These are phyloP conservation scores for Polyergus mexicanus DNA, from an alignment of 1,140 invertebrate genomes.

Conservation along the genomic window DNA sequence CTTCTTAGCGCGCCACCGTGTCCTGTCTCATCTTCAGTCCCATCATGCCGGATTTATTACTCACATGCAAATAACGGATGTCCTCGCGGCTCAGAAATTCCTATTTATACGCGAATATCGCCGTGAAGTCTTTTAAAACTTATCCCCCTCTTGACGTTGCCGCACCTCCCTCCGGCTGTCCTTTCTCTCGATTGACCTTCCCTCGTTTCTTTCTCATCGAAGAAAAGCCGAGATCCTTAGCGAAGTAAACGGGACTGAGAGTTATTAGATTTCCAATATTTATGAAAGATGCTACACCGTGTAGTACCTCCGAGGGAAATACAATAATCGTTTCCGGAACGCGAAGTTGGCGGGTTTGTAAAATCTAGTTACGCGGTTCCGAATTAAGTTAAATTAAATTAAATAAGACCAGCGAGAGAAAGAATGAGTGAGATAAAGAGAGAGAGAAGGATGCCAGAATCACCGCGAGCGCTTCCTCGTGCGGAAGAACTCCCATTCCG, in stretches of 20 bases:
- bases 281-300: constrained; percentile 25
- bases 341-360: constrained; percentile 58
- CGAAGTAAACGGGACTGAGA: constrained; percentile 28
- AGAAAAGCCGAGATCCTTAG: constrained; percentile 38
- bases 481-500: constrained; percentile 58
- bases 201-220: constrained; percentile 7
- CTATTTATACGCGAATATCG: constrained; percentile 6
- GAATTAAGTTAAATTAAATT: constrained; percentile 63
- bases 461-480: constrained; percentile 61
- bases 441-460: constrained; percentile 39
- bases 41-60: constrained; percentile 72
- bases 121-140: constrained; percentile 39
- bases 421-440: neutral
- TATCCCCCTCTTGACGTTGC: constrained; percentile 1
- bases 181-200: neutral
- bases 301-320: constrained; percentile 49
- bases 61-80: constrained; percentile 73
- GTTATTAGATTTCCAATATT: constrained; percentile 61
- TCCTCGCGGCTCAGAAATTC: constrained; percentile 22
- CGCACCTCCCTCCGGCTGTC: neutral
- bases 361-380: constrained; percentile 62
- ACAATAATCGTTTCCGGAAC: constrained; percentile 64
- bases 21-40: constrained; percentile 62
- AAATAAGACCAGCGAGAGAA: constrained; percentile 52
- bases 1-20: constrained; percentile 30